These are phyloP conservation scores for Sternotherus odoratus DNA, from an alignment of 2,797 vertebrate genomes.

Conservation along the genomic window DNA sequence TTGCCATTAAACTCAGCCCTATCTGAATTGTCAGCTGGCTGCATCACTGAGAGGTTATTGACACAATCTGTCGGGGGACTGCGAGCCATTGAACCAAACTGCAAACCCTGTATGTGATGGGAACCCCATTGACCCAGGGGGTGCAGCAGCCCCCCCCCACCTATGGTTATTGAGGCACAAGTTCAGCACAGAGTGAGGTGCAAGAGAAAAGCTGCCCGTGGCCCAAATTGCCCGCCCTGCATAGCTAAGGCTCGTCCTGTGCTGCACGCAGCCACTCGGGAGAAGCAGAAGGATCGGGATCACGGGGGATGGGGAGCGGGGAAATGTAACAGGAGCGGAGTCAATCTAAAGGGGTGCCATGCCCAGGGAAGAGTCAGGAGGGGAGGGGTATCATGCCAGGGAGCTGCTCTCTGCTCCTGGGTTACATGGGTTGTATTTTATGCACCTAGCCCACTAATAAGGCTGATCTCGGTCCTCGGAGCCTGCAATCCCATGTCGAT, in stretches of 20 bases:
- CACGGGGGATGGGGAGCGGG: not conserved
- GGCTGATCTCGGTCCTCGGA: not conserved
- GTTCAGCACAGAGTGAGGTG: not conserved
- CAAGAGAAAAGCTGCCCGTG: no score
- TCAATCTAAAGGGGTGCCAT: not conserved
- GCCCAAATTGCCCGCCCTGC: not conserved
- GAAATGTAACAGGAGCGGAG: no score
- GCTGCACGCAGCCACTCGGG: not conserved
- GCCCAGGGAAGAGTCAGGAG: not conserved
- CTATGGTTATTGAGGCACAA: no score
- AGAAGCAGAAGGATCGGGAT: not conserved
- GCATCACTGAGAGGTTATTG: not conserved
- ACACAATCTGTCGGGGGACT: no score
- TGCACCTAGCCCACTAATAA: not conserved
- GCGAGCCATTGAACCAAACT: no score
- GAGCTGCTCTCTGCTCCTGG: not conserved
- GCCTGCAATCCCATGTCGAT: not conserved
- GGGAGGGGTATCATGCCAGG: not conserved
- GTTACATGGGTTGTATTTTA: not conserved
- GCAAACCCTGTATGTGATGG: no score
- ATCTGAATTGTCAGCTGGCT: not conserved
- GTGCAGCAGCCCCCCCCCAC: no score
- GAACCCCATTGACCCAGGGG: no score
- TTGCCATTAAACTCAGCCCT: no score
- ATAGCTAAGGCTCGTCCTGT: not conserved